Conservation (phyloP, 2,113 vertebrate species). For the Onychostoma macrolepis region DNA sequence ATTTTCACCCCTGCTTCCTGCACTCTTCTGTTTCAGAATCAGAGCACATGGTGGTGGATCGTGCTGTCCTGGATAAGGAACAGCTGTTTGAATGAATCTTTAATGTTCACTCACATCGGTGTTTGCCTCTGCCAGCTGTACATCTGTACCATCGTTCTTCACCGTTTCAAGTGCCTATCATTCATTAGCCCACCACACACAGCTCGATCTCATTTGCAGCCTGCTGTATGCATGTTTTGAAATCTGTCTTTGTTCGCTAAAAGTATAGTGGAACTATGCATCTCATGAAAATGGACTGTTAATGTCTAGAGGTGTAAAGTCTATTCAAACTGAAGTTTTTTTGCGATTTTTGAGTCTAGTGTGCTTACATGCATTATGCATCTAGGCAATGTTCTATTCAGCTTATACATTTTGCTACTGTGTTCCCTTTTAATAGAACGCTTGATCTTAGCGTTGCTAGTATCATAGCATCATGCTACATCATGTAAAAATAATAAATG, state of each 20-base stretch:
- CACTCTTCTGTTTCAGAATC: constrained; percentile 59
- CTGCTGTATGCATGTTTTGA: not conserved
- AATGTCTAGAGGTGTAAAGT: not conserved
- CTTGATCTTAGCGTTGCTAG: not conserved
- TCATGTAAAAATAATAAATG: not conserved
- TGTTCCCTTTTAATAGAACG: not conserved
- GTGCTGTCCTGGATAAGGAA: constrained; percentile 64
- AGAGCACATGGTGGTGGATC: constrained; percentile 58
- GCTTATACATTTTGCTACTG: not conserved
- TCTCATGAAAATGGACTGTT: constrained; percentile 20
- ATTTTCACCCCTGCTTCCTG: constrained; percentile 25
- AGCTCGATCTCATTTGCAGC: constrained; percentile 48
- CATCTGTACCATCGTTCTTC: constrained; percentile 60
- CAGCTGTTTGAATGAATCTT: constrained; percentile 78
- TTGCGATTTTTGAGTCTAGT: not conserved
- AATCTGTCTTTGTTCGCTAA: constrained; percentile 20
- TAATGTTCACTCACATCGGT: constrained; percentile 67
- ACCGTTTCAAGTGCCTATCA: constrained; percentile 61
- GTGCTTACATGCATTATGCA: not conserved
- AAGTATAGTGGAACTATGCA: constrained; percentile 29
- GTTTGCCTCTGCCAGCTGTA: constrained; percentile 60
- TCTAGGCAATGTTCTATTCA: not conserved
- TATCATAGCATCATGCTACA: not conserved
- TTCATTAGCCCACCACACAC: constrained; percentile 63
- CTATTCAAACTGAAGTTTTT: not conserved